Conservation (phyloP, 1,140 invertebrate genomes). For the Drosophila repletoides region DNA sequence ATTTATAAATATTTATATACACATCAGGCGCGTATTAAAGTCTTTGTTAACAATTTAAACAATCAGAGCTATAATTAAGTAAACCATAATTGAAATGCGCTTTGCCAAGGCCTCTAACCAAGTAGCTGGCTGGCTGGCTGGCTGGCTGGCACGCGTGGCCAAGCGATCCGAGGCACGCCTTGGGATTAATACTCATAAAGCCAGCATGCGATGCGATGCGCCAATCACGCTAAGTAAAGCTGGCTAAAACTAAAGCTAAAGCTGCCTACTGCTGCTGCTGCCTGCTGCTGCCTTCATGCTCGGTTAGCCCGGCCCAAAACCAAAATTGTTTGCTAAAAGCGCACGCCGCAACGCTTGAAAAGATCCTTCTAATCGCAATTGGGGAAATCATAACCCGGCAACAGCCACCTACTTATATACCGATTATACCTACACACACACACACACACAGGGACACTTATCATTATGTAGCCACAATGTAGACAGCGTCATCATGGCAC, state of each 20-base stretch:
- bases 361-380: conserved; percentile 46
- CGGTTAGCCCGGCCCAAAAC: conserved; percentile 56
- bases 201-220: conserved; percentile 33
- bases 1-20: conserved; percentile 2
- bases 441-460: background rate
- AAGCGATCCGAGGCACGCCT: conserved; percentile 37
- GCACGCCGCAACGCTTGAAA: conserved; percentile 1
- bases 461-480: conserved; percentile 21
- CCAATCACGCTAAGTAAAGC: conserved; percentile 70
- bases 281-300: conserved; percentile 77
- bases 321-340: background rate
- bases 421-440: conserved; percentile 1
- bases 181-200: too few relatives aligned
- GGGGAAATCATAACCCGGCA: too few relatives aligned
- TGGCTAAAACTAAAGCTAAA: conserved; percentile 10
- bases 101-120: conserved; percentile 50
- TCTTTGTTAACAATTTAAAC: conserved; percentile 75
- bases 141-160: conserved; percentile 43
- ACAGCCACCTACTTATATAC: conserved; percentile 7
- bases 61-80: conserved; percentile 67
- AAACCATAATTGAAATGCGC: conserved; percentile 72
- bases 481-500: conserved; percentile 38
- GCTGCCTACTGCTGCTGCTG: too few relatives aligned
- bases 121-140: background rate
- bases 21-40: too few relatives aligned